phyloP scores from a whole-genome alignment of 2,113 vertebrate species.

The Cacatua alba region DNA sequence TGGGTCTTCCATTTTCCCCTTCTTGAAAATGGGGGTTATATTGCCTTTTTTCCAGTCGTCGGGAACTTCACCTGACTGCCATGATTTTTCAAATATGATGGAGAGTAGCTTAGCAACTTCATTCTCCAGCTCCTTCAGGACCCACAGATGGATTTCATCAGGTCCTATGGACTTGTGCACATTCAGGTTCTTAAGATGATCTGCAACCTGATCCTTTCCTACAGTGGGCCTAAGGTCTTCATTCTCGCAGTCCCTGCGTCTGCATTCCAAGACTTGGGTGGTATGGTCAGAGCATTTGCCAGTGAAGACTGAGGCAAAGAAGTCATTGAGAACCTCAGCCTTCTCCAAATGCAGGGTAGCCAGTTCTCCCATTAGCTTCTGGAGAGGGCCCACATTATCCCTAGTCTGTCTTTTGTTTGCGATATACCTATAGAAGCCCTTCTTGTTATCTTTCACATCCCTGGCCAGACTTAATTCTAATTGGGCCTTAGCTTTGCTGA shows the following conservation, averaged over 20 bases:
- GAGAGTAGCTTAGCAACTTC: too few relatives aligned
- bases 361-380: background rate
- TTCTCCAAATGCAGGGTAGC: background rate
- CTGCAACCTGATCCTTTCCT: too few relatives aligned
- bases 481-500: background rate
- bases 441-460: background rate
- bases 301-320: background rate
- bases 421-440: background rate
- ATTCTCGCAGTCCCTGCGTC: background rate
- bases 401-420: background rate
- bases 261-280: background rate
- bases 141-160: too few relatives aligned
- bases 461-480: background rate
- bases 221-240: too few relatives aligned
- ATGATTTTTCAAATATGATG: too few relatives aligned
- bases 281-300: background rate
- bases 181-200: too few relatives aligned
- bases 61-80: too few relatives aligned
- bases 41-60: too few relatives aligned
- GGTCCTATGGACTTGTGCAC: too few relatives aligned
- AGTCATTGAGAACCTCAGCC: background rate
- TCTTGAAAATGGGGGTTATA: too few relatives aligned
- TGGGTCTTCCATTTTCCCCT: too few relatives aligned
- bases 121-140: too few relatives aligned
- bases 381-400: rapidly evolving